These are phyloP conservation scores for Acanthosepion lycidas DNA, from an alignment of 2,888 invertebrate genomes.

Conservation along the genomic window DNA sequence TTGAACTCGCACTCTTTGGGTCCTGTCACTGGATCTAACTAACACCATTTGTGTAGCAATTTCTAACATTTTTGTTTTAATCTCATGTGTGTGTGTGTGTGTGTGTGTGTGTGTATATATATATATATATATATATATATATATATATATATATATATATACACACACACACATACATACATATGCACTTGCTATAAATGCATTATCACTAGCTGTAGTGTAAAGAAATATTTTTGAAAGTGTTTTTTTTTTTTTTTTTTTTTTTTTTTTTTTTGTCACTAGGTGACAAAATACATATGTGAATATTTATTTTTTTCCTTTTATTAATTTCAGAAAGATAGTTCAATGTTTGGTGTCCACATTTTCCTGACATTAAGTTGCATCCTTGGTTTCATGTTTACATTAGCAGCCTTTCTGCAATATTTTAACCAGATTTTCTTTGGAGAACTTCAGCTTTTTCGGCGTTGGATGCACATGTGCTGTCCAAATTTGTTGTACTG, in stretches of 20 bases:
- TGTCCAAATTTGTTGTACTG: background rate
- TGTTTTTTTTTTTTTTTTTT: background rate
- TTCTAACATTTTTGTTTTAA: too few relatives aligned
- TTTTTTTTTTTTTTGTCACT: too few relatives aligned
- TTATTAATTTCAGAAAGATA: conserved; percentile 51
- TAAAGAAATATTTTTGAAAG: background rate
- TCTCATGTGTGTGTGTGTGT: too few relatives aligned
- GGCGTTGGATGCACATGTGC: conserved; percentile 51
- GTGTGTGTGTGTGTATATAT: too few relatives aligned
- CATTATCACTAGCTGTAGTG: too few relatives aligned
- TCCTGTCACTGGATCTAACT: too few relatives aligned
- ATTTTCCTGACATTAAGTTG: conserved; percentile 58
- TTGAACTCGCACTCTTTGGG: too few relatives aligned
- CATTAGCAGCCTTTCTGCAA: conserved; percentile 58
- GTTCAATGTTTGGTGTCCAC: conserved; percentile 56
- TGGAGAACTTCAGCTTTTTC: conserved; percentile 58
- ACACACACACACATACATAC: too few relatives aligned
- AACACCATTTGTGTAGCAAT: too few relatives aligned
- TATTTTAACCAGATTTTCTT: conserved; percentile 61
- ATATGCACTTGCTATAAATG: too few relatives aligned
- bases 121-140: too few relatives aligned
- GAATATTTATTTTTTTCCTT: background rate
- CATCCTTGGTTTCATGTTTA: conserved; percentile 59
- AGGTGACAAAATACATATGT: background rate
- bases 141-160: too few relatives aligned